Evolutionary conservation across 2,113 vertebrate species (phyloP).

Genomic region (Coracopsis vasa): DNA sequence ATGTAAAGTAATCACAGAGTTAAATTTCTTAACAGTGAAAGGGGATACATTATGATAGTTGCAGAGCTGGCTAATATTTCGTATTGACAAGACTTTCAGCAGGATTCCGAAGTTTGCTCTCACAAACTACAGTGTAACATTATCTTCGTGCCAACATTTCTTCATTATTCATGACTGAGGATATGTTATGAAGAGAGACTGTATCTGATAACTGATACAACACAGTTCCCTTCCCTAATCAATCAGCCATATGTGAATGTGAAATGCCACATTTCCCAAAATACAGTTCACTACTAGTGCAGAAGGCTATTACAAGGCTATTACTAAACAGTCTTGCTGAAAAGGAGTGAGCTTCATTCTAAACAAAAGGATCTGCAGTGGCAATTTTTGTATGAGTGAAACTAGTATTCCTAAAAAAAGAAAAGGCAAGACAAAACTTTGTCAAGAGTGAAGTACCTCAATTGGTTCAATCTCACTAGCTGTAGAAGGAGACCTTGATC

Average conservation of each 20-base stretch:
- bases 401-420: background rate
- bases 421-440: background rate
- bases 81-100: background rate
- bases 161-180: background rate
- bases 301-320: background rate
- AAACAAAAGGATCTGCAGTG: background rate
- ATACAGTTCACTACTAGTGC: background rate
- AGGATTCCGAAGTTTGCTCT: background rate
- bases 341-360: background rate
- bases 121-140: background rate
- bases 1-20: background rate
- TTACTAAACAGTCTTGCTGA: background rate
- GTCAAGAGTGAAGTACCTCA: constrained; percentile 76
- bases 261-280: background rate
- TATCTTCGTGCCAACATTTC: background rate
- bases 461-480: constrained; percentile 90
- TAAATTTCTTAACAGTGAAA: background rate
- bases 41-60: background rate
- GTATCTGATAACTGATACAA: background rate
- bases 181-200: background rate
- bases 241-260: background rate
- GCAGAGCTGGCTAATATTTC: background rate
- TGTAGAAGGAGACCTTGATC: constrained; percentile 88
- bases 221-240: background rate
- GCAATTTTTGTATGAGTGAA: background rate